A percentile compares a stretch with the other conserved stretches of the same genome.
phyloP scores from a whole-genome alignment of 2,797 vertebrate species.

The Apogon hyalosoma region DNA sequence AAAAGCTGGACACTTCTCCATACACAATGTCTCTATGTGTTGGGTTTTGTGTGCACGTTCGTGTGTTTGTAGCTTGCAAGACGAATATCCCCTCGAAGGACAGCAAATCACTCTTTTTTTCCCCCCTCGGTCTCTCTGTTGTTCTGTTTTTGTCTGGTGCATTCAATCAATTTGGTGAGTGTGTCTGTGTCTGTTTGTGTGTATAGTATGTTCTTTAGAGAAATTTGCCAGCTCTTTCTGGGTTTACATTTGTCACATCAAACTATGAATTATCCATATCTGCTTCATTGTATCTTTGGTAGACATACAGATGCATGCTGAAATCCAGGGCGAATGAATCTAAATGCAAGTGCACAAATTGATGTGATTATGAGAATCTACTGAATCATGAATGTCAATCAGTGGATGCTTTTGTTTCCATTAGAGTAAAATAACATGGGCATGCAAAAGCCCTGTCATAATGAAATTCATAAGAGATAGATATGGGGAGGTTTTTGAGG shows the following conservation, averaged over 20 bases:
- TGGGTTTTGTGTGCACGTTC: conserved; percentile 8
- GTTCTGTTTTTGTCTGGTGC: conserved; percentile 24
- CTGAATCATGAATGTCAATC: background rate
- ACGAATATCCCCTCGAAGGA: conserved; percentile 51
- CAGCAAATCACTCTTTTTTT: conserved; percentile 27
- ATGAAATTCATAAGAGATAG: background rate
- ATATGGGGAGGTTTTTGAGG: too few relatives aligned
- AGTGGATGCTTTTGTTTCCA: conserved; percentile 18
- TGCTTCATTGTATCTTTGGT: background rate
- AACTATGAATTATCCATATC: background rate
- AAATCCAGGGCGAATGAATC: background rate
- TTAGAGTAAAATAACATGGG: conserved; percentile 7
- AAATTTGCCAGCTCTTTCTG: background rate
- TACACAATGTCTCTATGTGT: conserved; percentile 5
- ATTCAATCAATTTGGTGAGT: conserved; percentile 35
- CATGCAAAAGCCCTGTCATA: conserved; percentile 11
- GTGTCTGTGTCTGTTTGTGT: background rate
- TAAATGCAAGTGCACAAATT: background rate
- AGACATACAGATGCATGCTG: background rate
- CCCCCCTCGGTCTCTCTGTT: conserved; percentile 19
- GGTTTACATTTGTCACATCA: background rate
- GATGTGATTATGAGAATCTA: conserved; percentile 6
- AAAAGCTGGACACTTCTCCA: conserved; percentile 3
- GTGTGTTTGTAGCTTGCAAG: conserved; percentile 19
- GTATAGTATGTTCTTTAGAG: background rate